phyloP scores from a whole-genome alignment of 2,888 invertebrate genomes.

The Marasmarcha lunaedactyla region DNA sequence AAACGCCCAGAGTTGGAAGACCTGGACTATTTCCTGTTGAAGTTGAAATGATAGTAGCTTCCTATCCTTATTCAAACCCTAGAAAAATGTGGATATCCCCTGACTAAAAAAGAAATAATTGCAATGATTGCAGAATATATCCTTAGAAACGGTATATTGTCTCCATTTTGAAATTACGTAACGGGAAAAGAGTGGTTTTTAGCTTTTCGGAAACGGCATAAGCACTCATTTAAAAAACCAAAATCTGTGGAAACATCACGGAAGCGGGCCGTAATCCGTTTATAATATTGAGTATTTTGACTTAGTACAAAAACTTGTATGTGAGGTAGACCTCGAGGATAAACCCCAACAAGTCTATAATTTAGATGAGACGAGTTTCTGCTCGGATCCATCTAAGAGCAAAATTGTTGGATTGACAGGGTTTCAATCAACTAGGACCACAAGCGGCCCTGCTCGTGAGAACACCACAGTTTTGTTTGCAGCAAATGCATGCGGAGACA shows the following conservation, averaged over 20 bases:
- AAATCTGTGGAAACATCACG: constrained; percentile 18
- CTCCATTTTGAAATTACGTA: constrained; percentile 20
- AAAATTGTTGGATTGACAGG: constrained; percentile 16
- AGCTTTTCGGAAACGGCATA: constrained; percentile 16
- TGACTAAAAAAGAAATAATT: constrained; percentile 21
- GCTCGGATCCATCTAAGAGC: constrained; percentile 17
- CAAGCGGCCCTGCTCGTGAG: constrained; percentile 8
- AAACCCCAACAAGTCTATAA: constrained; percentile 18
- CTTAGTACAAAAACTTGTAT: constrained; percentile 9
- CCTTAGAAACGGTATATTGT: constrained; percentile 17
- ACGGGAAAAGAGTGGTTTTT: constrained; percentile 22
- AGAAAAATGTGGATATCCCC: constrained; percentile 20
- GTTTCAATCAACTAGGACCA: constrained; percentile 9
- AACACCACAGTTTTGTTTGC: constrained; percentile 7
- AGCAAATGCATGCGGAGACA: constrained; percentile 9
- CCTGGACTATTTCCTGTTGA: too few species aligned
- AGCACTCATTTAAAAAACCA: constrained; percentile 16
- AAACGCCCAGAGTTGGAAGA: too few species aligned
- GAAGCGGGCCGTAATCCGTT: constrained; percentile 17
- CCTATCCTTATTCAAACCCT: constrained; percentile 11
- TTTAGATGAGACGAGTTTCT: constrained; percentile 13
- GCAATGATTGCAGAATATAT: constrained; percentile 20
- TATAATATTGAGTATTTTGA: constrained; percentile 6
- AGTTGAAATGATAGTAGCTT: too few species aligned
- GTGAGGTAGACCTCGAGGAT: constrained; percentile 16